phyloP scores from a whole-genome alignment of 2,113 vertebrate genomes.

The Rhinolophus ferrumequinum region DNA sequence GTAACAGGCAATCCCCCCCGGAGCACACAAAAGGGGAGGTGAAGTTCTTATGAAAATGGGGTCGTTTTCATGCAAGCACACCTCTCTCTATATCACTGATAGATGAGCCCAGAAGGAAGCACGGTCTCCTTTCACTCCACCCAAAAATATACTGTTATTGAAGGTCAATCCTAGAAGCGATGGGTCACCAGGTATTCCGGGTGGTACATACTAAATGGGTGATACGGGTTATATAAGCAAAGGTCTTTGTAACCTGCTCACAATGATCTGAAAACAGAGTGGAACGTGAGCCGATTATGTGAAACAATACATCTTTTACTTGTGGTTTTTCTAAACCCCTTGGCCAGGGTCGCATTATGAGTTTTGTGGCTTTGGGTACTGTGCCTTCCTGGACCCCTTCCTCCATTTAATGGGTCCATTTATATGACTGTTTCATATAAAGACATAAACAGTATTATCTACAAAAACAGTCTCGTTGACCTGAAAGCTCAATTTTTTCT shows the following conservation, averaged over 20 bases:
- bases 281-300: background rate
- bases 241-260: background rate
- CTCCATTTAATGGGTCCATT: background rate
- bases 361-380: background rate
- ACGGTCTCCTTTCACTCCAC: background rate
- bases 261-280: background rate
- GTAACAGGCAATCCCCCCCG: background rate
- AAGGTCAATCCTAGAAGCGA: background rate
- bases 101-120: background rate
- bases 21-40: background rate
- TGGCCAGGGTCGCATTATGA: background rate
- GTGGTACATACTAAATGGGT: background rate
- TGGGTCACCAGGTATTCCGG: background rate
- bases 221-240: background rate
- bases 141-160: background rate
- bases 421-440: background rate
- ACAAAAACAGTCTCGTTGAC: slow-evolving; percentile 15
- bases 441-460: background rate
- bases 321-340: background rate
- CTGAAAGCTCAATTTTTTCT: background rate
- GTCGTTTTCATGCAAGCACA: background rate
- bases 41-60: background rate
- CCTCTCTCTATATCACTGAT: background rate
- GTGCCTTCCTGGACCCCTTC: background rate
- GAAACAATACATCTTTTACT: background rate